These are phyloP conservation scores for Tachycineta bicolor DNA, from an alignment of 2,113 vertebrate species.

Conservation along the genomic window DNA sequence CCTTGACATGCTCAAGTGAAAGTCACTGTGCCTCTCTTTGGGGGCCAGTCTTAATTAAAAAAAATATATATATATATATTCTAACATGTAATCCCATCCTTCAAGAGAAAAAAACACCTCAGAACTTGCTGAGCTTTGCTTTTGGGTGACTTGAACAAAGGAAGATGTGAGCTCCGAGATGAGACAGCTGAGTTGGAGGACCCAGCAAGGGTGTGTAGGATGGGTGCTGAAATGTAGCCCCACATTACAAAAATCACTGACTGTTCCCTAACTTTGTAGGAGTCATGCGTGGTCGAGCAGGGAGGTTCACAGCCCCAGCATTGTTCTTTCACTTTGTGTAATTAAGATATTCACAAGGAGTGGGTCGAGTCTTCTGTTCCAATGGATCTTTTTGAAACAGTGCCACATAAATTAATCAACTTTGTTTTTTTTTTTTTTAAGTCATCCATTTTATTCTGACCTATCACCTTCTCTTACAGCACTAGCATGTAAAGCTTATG, in stretches of 20 bases:
- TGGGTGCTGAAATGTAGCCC: neutral
- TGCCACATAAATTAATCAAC: slow-evolving; percentile 24
- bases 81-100: accelerated
- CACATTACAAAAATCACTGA: neutral
- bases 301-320: neutral
- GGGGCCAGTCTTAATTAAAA: neutral
- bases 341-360: neutral
- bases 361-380: neutral
- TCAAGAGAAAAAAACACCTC: neutral
- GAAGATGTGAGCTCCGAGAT: neutral
- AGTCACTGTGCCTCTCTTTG: neutral
- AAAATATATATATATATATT: no score
- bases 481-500: slow-evolving; percentile 21
- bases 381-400: neutral
- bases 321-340: neutral
- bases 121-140: neutral
- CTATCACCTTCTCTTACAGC: slow-evolving; percentile 18
- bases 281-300: accelerated
- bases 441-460: slow-evolving; percentile 28
- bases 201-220: neutral
- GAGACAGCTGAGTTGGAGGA: neutral
- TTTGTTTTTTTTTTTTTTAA: neutral
- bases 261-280: neutral
- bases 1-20: neutral
- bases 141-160: neutral